Conservation (phyloP, 2,797 vertebrate genomes). For the Eleutherodactylus coqui region DNA sequence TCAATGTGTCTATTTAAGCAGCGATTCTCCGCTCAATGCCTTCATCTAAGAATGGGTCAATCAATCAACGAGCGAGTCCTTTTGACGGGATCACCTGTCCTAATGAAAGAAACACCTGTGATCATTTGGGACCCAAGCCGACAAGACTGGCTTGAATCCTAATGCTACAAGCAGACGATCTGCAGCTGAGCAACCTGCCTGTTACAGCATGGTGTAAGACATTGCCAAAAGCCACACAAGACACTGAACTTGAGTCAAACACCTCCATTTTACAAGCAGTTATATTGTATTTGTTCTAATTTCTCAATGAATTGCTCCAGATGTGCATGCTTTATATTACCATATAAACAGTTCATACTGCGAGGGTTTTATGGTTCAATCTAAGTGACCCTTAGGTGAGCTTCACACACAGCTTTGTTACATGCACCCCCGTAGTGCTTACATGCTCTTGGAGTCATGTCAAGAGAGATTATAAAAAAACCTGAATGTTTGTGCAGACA, state of each 20-base stretch:
- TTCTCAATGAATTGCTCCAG: slow-evolving; percentile 24
- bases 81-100: slow-evolving; percentile 44
- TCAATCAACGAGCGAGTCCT: slow-evolving; percentile 40
- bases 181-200: slow-evolving; percentile 31
- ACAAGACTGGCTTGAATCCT: slow-evolving; percentile 27
- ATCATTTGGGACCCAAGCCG: slow-evolving; percentile 25
- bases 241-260: slow-evolving; percentile 38
- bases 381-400: slow-evolving; percentile 6
- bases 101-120: slow-evolving; percentile 54
- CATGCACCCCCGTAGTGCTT: background rate
- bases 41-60: slow-evolving; percentile 22
- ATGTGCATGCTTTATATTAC: slow-evolving; percentile 28
- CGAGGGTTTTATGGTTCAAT: background rate
- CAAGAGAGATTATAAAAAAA: background rate
- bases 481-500: background rate
- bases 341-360: slow-evolving; percentile 25
- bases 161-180: slow-evolving; percentile 37
- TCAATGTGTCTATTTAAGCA: slow-evolving; percentile 22
- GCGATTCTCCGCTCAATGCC: slow-evolving; percentile 11
- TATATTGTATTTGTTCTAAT: slow-evolving; percentile 44
- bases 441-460: background rate
- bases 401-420: background rate
- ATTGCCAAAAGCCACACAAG: slow-evolving; percentile 53
- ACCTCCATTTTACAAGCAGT: slow-evolving; percentile 31
- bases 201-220: slow-evolving; percentile 27